These are phyloP conservation scores for Diploscapter pachys DNA, from an alignment of 1,140 invertebrate genomes.

Conservation along the genomic window DNA sequence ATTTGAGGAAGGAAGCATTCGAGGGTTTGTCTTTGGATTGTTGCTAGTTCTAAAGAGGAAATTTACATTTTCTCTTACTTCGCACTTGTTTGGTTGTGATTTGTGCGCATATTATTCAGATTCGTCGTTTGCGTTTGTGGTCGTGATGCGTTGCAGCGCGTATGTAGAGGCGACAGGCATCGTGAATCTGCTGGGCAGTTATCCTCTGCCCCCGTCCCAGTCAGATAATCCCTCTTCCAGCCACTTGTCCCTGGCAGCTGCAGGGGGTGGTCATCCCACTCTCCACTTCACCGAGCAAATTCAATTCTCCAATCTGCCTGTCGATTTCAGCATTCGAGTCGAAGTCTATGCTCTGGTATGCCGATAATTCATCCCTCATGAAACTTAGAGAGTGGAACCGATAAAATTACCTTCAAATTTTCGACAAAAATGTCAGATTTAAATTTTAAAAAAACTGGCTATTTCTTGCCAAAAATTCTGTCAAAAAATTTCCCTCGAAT, in stretches of 20 bases:
- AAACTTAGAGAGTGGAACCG: too few relatives aligned
- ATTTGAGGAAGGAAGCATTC: too few relatives aligned
- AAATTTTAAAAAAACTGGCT: too few relatives aligned
- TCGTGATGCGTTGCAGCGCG: slow-evolving; percentile 16
- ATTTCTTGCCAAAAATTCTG: too few relatives aligned
- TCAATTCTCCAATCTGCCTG: slow-evolving; percentile 33
- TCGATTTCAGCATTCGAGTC: slow-evolving; percentile 25
- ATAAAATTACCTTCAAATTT: too few relatives aligned
- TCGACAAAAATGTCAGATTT: too few relatives aligned
- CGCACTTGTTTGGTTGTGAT: background rate
- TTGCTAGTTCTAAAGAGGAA: background rate
- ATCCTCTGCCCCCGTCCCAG: too few relatives aligned
- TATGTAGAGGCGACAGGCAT: slow-evolving; percentile 25
- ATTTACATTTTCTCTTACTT: background rate
- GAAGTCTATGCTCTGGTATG: slow-evolving; percentile 32
- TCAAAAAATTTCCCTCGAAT: slow-evolving; percentile 3
- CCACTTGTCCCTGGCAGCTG: background rate
- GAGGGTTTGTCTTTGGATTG: background rate
- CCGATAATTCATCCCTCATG: too few relatives aligned
- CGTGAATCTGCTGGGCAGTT: background rate
- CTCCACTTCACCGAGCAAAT: slow-evolving; percentile 27
- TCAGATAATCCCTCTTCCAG: background rate
- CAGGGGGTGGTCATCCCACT: background rate
- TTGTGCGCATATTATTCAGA: slow-evolving; percentile 3
- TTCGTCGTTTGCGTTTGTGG: slow-evolving; percentile 16